phyloP scores from a whole-genome alignment of 2,113 vertebrate species.

The Danionella cerebrum region DNA sequence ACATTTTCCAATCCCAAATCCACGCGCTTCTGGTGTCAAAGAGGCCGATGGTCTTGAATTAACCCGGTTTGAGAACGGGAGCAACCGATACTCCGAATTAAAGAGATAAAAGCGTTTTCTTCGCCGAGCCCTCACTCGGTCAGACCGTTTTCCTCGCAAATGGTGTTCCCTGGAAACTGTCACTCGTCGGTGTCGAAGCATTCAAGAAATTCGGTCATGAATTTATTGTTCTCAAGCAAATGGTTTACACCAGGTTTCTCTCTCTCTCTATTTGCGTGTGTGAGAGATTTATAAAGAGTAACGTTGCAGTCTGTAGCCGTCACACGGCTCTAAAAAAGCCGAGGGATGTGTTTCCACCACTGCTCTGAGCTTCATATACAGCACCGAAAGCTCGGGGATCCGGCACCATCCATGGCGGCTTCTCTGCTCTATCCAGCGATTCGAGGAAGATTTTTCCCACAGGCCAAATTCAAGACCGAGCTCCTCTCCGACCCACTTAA shows the following conservation, averaged over 20 bases:
- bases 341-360: conserved; percentile 29
- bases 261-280: conserved; percentile 32
- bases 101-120: conserved; percentile 27
- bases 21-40: conserved; percentile 28
- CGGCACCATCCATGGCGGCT: conserved; percentile 70
- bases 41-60: not conserved
- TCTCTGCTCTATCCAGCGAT: conserved; percentile 60
- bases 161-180: conserved; percentile 37
- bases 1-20: conserved; percentile 74
- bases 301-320: conserved; percentile 10
- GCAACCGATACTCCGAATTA: not conserved
- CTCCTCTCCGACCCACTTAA: conserved; percentile 23
- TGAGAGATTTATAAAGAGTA: conserved; percentile 27
- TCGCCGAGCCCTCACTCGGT: conserved; percentile 25
- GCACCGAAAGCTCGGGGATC: conserved; percentile 68
- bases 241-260: conserved; percentile 61
- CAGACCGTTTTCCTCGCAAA: conserved; percentile 51
- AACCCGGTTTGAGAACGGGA: conserved; percentile 5
- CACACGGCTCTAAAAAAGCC: not conserved
- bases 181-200: conserved; percentile 37
- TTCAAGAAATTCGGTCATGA: conserved; percentile 51
- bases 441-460: conserved; percentile 59
- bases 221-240: conserved; percentile 64
- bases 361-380: conserved; percentile 61
- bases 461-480: conserved; percentile 43